Conservation (phyloP, 2,797 vertebrate species). For the Karalla daura region DNA sequence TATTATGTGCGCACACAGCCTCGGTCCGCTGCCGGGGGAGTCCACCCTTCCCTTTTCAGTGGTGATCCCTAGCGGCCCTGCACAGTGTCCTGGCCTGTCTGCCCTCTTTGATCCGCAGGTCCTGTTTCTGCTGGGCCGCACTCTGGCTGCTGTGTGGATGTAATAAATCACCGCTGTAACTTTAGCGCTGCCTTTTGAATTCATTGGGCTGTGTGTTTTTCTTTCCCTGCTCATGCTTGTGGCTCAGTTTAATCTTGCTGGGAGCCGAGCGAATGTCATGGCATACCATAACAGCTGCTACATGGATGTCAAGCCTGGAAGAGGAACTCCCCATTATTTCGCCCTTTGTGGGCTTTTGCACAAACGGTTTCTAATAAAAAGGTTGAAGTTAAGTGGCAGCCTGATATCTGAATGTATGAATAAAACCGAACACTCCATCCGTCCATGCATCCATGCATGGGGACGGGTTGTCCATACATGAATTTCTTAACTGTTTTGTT, state of each 20-base stretch:
- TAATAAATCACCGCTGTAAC: constrained; percentile 19
- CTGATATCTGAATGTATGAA: too few relatives aligned
- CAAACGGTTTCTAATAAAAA: background rate
- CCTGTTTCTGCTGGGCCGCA: constrained; percentile 9
- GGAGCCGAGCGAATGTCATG: background rate
- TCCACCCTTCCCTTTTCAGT: constrained; percentile 11
- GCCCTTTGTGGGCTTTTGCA: background rate
- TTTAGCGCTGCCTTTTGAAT: background rate
- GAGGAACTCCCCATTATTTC: background rate
- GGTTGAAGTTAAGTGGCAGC: too few relatives aligned
- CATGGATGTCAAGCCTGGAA: background rate
- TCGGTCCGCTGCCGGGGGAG: too few relatives aligned
- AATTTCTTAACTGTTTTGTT: too few relatives aligned
- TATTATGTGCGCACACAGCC: constrained; percentile 21
- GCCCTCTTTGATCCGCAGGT: constrained; percentile 30
- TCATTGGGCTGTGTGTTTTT: background rate
- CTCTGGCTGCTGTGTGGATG: background rate
- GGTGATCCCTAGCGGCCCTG: constrained; percentile 1
- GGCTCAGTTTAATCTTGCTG: too few relatives aligned
- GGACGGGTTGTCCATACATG: too few relatives aligned
- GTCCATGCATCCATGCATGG: too few relatives aligned
- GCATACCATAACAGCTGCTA: background rate
- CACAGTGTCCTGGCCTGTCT: background rate
- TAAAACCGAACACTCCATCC: too few relatives aligned
- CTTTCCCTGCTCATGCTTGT: background rate